A percentile compares a stretch with the other conserved stretches of the same genome.
phyloP scores from a whole-genome alignment of 2,888 invertebrate genomes.

The Cryptocephalus primarius region DNA sequence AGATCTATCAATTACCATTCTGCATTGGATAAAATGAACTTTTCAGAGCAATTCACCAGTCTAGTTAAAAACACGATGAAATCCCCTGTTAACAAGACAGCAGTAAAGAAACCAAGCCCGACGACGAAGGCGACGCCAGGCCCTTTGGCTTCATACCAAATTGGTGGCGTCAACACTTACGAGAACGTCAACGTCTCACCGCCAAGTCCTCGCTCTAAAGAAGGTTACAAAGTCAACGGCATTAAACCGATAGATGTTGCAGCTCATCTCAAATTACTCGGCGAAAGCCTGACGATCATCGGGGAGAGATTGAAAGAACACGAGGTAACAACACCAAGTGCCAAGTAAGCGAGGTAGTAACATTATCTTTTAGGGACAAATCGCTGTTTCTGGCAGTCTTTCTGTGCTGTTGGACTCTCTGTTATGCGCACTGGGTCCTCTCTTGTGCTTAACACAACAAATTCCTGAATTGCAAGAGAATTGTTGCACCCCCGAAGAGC shows the following conservation, averaged over 20 bases:
- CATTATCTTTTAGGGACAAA: conserved; percentile 60
- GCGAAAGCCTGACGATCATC: conserved; percentile 88
- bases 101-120: conserved; percentile 1
- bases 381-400: conserved; percentile 88
- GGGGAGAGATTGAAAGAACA: conserved; percentile 89
- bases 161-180: conserved; percentile 13
- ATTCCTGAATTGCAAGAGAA: conserved; percentile 64
- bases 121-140: conserved; percentile 18
- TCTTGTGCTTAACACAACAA: conserved; percentile 76
- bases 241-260: conserved; percentile 83
- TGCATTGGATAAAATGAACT: too few species aligned
- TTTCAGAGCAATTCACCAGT: conserved; percentile 9
- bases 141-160: conserved; percentile 16
- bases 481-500: conserved; percentile 42
- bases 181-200: conserved; percentile 29
- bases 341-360: neutral
- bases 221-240: conserved; percentile 52
- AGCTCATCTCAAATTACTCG: conserved; percentile 81
- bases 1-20: neutral
- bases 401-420: conserved; percentile 88
- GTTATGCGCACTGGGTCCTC: conserved; percentile 81
- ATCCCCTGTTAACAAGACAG: conserved; percentile 18
- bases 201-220: conserved; percentile 32
- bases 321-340: conserved; percentile 54
- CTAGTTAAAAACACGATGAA: conserved; percentile 13